These are phyloP conservation scores for Hylia prasina DNA, from an alignment of 2,113 vertebrate genomes.

Conservation along the genomic window DNA sequence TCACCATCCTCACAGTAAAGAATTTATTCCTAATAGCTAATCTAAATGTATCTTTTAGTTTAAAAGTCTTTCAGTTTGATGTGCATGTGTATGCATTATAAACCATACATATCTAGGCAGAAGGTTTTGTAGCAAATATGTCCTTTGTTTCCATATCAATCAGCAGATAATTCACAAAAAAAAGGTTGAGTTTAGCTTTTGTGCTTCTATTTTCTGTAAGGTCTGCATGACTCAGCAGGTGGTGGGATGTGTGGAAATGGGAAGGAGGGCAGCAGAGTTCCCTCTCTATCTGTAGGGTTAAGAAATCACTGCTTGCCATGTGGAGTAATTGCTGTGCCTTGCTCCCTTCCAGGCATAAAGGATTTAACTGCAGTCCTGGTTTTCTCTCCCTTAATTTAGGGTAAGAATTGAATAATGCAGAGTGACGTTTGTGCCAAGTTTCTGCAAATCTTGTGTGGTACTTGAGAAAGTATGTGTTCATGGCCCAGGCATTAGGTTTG, in stretches of 20 bases:
- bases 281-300: neutral
- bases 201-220: neutral
- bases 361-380: neutral
- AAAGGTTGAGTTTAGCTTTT: neutral
- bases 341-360: neutral
- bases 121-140: neutral
- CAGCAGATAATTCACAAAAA: neutral
- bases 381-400: neutral
- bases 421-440: neutral
- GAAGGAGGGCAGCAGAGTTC: neutral
- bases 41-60: neutral
- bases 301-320: neutral
- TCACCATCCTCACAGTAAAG: neutral
- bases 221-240: neutral
- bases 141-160: neutral
- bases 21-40: neutral
- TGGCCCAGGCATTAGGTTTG: neutral
- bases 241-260: neutral
- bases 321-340: neutral
- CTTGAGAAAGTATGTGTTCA: neutral
- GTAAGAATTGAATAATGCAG: neutral
- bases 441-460: neutral
- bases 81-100: neutral
- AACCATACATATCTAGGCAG: neutral
- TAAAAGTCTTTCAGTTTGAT: neutral